These are phyloP conservation scores for Dolomedes plantarius DNA, from an alignment of 2,888 invertebrate species.

Conservation along the genomic window DNA sequence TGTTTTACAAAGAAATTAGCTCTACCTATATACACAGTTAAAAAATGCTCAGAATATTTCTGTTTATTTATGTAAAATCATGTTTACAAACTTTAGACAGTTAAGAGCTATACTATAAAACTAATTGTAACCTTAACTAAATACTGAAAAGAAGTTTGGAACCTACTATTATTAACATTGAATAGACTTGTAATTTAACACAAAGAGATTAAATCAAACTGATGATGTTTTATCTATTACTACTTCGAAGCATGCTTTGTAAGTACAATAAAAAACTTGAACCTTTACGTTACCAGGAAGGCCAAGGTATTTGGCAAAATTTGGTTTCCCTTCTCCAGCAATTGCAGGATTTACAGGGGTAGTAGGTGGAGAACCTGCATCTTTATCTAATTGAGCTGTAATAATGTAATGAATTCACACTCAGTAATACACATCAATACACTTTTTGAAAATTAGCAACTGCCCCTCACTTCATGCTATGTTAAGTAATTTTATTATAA, in stretches of 20 bases:
- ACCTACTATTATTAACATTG: too few relatives aligned
- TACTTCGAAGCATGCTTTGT: constrained; percentile 32
- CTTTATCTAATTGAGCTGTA: constrained; percentile 72
- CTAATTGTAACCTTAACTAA: too few relatives aligned
- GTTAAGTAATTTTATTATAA: not conserved
- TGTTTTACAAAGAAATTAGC: too few relatives aligned
- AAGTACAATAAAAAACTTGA: constrained; percentile 49
- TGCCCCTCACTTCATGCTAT: not conserved
- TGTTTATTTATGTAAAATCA: too few relatives aligned
- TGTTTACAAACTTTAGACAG: too few relatives aligned
- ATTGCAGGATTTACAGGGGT: constrained; percentile 78
- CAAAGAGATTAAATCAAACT: too few relatives aligned
- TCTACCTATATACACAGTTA: too few relatives aligned
- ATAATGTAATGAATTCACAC: constrained; percentile 24
- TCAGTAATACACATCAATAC: constrained; percentile 3
- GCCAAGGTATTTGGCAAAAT: constrained; percentile 70
- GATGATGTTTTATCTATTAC: not conserved
- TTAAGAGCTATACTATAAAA: too few relatives aligned
- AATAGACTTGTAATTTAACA: too few relatives aligned
- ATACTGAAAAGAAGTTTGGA: too few relatives aligned
- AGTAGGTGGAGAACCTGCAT: constrained; percentile 58
- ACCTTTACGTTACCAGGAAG: constrained; percentile 70
- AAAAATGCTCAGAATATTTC: too few relatives aligned
- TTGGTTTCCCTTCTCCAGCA: constrained; percentile 67
- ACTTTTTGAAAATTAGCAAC: not conserved